Conservation (phyloP, 2,888 invertebrate species). For the Cordilura impudica region DNA sequence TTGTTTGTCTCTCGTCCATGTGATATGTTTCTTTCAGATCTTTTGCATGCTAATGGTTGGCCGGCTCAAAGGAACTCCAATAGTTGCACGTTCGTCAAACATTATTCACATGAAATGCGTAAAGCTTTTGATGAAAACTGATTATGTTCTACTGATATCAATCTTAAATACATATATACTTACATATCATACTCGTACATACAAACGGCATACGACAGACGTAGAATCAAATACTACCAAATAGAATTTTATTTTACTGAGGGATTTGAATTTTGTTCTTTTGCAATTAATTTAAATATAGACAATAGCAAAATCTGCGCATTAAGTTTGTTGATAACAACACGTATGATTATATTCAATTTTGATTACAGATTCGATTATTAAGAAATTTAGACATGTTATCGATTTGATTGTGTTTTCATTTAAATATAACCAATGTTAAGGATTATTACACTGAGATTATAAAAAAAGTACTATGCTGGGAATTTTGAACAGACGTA, state of each 20-base stretch:
- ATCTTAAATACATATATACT: not conserved
- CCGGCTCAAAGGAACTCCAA: not conserved
- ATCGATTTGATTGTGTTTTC: too few species aligned
- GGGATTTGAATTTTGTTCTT: conserved; percentile 43
- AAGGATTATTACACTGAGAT: too few species aligned
- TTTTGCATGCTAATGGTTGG: conserved; percentile 11
- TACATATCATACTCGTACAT: not conserved
- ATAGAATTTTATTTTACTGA: conserved; percentile 38
- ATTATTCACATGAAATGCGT: conserved; percentile 61
- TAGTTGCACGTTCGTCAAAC: conserved; percentile 57
- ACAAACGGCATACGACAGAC: not conserved
- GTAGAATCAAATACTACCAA: conserved; percentile 41
- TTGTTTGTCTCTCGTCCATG: conserved; percentile 25
- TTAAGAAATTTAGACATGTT: too few species aligned
- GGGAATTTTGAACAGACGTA: too few species aligned
- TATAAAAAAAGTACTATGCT: too few species aligned
- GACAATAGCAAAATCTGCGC: conserved; percentile 31
- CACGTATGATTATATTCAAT: conserved; percentile 30
- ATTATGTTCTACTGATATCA: conserved; percentile 23
- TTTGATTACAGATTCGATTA: conserved; percentile 26
- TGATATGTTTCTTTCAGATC: conserved; percentile 26
- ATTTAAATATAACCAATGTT: too few species aligned
- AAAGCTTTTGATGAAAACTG: conserved; percentile 62
- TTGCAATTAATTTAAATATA: conserved; percentile 58
- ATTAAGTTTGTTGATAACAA: conserved; percentile 40